Conservation (phyloP, 2,888 invertebrate genomes). For the Oscheius sp. region DNA sequence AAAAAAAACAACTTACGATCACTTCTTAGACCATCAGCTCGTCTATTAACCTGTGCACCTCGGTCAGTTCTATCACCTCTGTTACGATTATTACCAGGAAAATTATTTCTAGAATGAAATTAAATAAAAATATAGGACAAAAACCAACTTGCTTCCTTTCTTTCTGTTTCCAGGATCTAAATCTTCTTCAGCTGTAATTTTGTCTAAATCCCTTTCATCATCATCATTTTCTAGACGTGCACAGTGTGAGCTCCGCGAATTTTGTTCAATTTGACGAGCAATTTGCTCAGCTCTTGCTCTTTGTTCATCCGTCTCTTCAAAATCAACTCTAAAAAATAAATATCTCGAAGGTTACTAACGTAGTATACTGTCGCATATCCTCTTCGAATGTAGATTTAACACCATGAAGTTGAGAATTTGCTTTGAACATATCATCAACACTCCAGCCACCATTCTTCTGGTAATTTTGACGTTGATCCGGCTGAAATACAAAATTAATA, state of each 20-base stretch:
- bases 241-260: slow-evolving; percentile 83
- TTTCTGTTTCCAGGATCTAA: slow-evolving; percentile 26
- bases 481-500: not conserved
- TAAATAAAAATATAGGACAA: not conserved
- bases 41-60: slow-evolving; percentile 32
- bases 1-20: slow-evolving; percentile 20
- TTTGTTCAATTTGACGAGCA: slow-evolving; percentile 90
- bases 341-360: slow-evolving; percentile 35
- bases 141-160: not conserved
- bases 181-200: slow-evolving; percentile 42
- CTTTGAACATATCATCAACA: slow-evolving; percentile 93
- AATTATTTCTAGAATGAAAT: not conserved
- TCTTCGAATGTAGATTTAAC: slow-evolving; percentile 92
- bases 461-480: slow-evolving; percentile 18
- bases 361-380: slow-evolving; percentile 87
- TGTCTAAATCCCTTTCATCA: slow-evolving; percentile 72
- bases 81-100: not conserved
- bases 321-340: slow-evolving; percentile 75
- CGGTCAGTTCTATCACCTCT: slow-evolving; percentile 4
- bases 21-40: slow-evolving; percentile 41
- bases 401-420: slow-evolving; percentile 89
- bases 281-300: slow-evolving; percentile 88
- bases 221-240: slow-evolving; percentile 84
- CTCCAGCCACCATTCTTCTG: slow-evolving; percentile 79
- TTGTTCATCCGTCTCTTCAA: slow-evolving; percentile 85